These are phyloP conservation scores for Pseudopleuronectes americanus DNA, from an alignment of 2,797 vertebrate genomes.

Conservation along the genomic window DNA sequence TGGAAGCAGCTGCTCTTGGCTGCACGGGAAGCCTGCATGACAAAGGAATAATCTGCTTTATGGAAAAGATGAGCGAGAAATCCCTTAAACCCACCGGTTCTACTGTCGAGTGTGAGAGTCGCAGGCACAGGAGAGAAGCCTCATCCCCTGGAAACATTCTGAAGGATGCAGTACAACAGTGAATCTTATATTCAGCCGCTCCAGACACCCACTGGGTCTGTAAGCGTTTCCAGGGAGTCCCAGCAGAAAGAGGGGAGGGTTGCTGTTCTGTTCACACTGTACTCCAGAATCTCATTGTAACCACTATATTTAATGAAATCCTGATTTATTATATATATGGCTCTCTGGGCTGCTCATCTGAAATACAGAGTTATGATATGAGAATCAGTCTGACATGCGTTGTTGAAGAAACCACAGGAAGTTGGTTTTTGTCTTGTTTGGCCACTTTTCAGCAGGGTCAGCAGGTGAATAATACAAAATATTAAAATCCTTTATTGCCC, in stretches of 20 bases:
- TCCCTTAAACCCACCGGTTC: conserved; percentile 58
- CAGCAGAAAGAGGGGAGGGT: too few relatives aligned
- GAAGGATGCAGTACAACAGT: conserved; percentile 23
- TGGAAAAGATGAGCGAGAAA: conserved; percentile 69
- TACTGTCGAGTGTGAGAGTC: conserved; percentile 40
- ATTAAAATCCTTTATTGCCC: too few relatives aligned
- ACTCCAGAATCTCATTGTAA: background rate
- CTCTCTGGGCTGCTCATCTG: too few relatives aligned
- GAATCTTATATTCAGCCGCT: conserved; percentile 29
- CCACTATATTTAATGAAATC: background rate
- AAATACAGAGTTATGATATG: background rate
- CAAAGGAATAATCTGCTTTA: conserved; percentile 68
- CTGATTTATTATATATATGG: too few relatives aligned
- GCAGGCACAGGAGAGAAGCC: conserved; percentile 29
- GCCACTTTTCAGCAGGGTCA: too few relatives aligned
- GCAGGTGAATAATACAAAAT: too few relatives aligned
- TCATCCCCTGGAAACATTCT: conserved; percentile 29
- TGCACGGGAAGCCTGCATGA: conserved; percentile 45
- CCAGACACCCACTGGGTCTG: conserved; percentile 25
- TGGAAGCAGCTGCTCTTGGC: conserved; percentile 43
- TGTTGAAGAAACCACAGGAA: too few relatives aligned
- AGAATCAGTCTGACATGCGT: background rate
- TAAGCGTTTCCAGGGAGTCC: conserved; percentile 32
- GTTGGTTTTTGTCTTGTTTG: too few relatives aligned
- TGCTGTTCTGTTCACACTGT: too few relatives aligned